phyloP scores from a whole-genome alignment of 2,888 invertebrate species.

The Bembecia ichneumoniformis region DNA sequence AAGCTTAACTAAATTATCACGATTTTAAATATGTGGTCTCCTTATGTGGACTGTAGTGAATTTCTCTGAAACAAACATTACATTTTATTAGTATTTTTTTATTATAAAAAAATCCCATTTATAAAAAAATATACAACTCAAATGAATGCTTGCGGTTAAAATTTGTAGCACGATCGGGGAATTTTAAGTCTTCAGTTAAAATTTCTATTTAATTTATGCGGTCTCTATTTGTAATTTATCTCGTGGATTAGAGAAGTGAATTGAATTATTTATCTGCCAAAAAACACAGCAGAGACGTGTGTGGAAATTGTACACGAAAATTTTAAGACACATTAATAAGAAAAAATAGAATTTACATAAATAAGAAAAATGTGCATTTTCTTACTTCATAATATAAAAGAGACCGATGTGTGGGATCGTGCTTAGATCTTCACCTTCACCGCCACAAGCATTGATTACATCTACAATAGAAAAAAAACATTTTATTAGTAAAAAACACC shows the following conservation, averaged over 20 bases:
- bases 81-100: background rate
- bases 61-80: constrained; percentile 58
- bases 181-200: too few species aligned
- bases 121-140: background rate
- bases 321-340: too few species aligned
- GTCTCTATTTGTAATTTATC: too few species aligned
- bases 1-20: constrained; percentile 31
- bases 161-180: constrained; percentile 36
- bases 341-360: background rate
- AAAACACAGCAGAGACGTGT: too few species aligned
- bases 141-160: constrained; percentile 38
- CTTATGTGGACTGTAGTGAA: constrained; percentile 55
- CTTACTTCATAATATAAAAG: constrained; percentile 71
- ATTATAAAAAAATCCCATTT: background rate
- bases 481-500: constrained; percentile 26
- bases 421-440: constrained; percentile 80
- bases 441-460: constrained; percentile 91
- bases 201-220: too few species aligned
- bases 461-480: constrained; percentile 77
- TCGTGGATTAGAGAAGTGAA: too few species aligned
- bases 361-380: constrained; percentile 24
- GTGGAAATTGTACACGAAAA: too few species aligned
- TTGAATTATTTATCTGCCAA: too few species aligned
- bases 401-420: constrained; percentile 73
- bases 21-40: constrained; percentile 59